These are phyloP conservation scores for Elgonia sp. DNA, from an alignment of 2,888 invertebrate genomes.

Conservation along the genomic window DNA sequence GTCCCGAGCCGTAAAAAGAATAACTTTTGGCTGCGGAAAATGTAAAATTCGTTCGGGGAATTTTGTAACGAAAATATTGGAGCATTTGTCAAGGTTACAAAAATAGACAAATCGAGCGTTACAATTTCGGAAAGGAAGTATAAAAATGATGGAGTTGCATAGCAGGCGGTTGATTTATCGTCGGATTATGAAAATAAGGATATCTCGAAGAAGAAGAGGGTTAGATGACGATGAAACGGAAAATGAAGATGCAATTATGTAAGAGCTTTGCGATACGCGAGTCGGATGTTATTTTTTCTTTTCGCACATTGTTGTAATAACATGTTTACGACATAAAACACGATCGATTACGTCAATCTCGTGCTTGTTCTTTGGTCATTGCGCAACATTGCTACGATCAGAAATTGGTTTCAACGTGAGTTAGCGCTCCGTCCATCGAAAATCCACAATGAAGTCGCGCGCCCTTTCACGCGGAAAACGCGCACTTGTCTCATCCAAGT, in stretches of 20 bases:
- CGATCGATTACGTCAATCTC: slow-evolving; percentile 72
- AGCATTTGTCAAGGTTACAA: slow-evolving; percentile 30
- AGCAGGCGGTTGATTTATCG: slow-evolving; percentile 40
- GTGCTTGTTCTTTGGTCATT: slow-evolving; percentile 68
- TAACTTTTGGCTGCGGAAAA: slow-evolving; percentile 44
- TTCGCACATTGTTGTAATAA: slow-evolving; percentile 73
- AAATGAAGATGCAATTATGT: slow-evolving; percentile 56
- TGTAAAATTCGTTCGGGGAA: slow-evolving; percentile 58
- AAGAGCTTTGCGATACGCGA: slow-evolving; percentile 52
- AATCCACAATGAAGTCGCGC: slow-evolving; percentile 55
- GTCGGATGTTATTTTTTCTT: slow-evolving; percentile 58
- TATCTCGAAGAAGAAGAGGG: background rate
- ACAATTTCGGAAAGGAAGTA: slow-evolving; percentile 49
- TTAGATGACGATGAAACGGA: slow-evolving; percentile 22
- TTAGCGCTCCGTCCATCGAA: slow-evolving; percentile 26
- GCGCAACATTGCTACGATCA: slow-evolving; percentile 61
- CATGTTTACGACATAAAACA: slow-evolving; percentile 70
- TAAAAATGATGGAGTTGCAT: slow-evolving; percentile 45
- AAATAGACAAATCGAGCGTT: slow-evolving; percentile 54
- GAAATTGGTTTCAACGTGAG: slow-evolving; percentile 59
- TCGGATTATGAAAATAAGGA: slow-evolving; percentile 36
- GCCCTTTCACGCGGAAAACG: slow-evolving; percentile 75
- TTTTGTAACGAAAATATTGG: slow-evolving; percentile 54
- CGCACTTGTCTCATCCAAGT: slow-evolving; percentile 61
- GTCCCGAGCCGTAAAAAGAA: slow-evolving; percentile 27